Percentiles rank a stretch among this genome's conserved stretches.
Conservation (phyloP, 2,888 invertebrate genomes). For the Thalpophila matura region DNA sequence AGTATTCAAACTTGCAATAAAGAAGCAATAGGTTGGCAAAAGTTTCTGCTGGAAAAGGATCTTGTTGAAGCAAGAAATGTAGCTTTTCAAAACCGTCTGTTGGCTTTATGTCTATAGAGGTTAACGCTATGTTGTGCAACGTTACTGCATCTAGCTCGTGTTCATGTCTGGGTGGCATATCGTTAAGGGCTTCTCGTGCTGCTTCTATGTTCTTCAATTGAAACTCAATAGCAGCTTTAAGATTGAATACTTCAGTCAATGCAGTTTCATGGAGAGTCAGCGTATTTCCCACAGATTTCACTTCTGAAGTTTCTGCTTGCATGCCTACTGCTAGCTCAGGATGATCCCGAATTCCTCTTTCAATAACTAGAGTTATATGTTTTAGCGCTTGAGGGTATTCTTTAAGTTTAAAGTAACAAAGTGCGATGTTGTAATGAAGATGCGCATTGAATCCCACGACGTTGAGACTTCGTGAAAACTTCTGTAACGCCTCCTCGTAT, state of each 20-base stretch:
- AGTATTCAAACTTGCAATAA: conserved; percentile 99
- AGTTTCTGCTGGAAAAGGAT: conserved; percentile 99
- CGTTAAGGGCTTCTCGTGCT: conserved; percentile 96
- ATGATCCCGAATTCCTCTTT: conserved; percentile 98
- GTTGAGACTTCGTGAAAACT: conserved; percentile 96
- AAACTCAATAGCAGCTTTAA: conserved; percentile 99
- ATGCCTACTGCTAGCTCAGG: conserved; percentile 99
- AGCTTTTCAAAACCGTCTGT: conserved; percentile 97
- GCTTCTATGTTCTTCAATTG: conserved; percentile 94
- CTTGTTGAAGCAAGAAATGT: conserved; percentile 97
- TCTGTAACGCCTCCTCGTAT: conserved; percentile 97
- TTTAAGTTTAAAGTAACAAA: conserved; percentile 98
- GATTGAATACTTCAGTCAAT: conserved; percentile 99
- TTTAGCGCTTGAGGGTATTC: conserved; percentile 98
- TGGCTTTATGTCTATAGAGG: conserved; percentile 96
- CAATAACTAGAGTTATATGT: conserved; percentile 98
- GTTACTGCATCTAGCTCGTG: conserved; percentile 99
- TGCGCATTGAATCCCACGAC: conserved; percentile 97
- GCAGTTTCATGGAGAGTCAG: conserved; percentile 98
- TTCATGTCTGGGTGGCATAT: conserved; percentile 98
- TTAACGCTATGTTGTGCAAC: conserved; percentile 98
- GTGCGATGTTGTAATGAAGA: conserved; percentile 98
- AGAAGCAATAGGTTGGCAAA: conserved; percentile 98
- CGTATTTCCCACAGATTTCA: conserved; percentile 99
- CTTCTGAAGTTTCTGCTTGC: conserved; percentile 98